Evolutionary conservation across 2,113 vertebrate genomes (phyloP).

Genomic region (Petromus typicus): DNA sequence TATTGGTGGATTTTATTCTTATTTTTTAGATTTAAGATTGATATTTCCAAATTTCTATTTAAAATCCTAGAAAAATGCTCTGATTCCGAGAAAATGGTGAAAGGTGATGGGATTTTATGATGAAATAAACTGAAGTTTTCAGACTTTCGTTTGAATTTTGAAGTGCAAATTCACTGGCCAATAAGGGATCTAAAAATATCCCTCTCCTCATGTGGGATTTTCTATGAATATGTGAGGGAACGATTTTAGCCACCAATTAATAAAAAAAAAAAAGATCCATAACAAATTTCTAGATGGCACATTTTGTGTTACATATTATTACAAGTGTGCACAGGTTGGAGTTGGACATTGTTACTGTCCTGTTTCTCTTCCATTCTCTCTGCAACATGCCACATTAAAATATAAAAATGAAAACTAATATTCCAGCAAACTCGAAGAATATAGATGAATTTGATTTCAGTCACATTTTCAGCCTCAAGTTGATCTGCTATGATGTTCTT

Average conservation of each 20-base stretch:
- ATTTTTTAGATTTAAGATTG: neutral
- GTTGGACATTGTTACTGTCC: neutral
- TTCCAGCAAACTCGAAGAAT: constrained; percentile 14
- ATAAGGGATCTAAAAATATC: neutral
- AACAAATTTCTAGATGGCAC: neutral
- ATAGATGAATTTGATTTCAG: constrained; percentile 47
- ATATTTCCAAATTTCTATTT: constrained; percentile 8
- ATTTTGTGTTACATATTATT: neutral
- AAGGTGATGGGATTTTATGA: neutral
- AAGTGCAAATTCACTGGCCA: neutral
- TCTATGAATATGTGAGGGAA: neutral
- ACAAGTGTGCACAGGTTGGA: neutral
- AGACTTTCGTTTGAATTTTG: neutral
- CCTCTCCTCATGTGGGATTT: neutral
- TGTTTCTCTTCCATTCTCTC: neutral
- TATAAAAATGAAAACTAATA: constrained; percentile 11
- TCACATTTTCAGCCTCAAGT: neutral
- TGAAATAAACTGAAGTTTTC: neutral
- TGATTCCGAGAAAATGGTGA: neutral
- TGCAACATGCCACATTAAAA: neutral
- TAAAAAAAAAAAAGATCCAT: constrained; percentile 5
- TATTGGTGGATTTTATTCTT: neutral
- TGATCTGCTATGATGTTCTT: constrained; percentile 38
- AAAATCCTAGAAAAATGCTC: neutral
- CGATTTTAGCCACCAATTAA: neutral